Base-by-base conservation (phyloP, 1,140 invertebrate species). In the Hormaphis cornu region DNA sequence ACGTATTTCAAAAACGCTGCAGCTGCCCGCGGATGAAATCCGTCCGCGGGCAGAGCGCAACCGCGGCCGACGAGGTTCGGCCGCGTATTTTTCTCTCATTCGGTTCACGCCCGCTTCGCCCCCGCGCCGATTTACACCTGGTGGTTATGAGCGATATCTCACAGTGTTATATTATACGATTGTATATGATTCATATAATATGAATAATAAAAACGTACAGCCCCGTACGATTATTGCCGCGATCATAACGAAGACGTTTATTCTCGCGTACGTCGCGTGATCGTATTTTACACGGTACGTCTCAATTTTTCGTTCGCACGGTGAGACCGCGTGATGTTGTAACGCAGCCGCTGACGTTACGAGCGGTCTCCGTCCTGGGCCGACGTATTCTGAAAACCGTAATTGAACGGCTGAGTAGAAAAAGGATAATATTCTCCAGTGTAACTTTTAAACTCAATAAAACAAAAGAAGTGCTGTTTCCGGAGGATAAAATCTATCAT, bases 401-500 rank as follows among this genome's bases (percentile, higher is more conserved):
- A n/a, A n/a, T n/a, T n/a, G n/a, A n/a, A n/a, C n/a, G n/a, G n/a
- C n/a, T n/a, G n/a, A n/a, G n/a, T n/a, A n/a, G n/a, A n/a, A n/a
- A n/a, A n/a, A n/a, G n/a, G n/a, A n/a, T n/a, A n/a, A n/a, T n/a
- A n/a, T n/a, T n/a, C n/a, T n/a, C n/a, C n/a, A 58, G 14, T 20
- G 18, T 26, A 42, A 58, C 35, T 37, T 58, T 58, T 58, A 58
- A 58, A 58, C 54, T 58, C 0, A 58, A 42, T 58, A 42, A 58
- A 58, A 3, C 2, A 24, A 58, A 58, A 58, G 54, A 58, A 42
- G 56, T 61, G 37, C 18, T 30, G 26, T 46, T 61, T 7, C 54
- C 54, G 35, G 54, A 58, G 26, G 18, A 54, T 2, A 30, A 35
- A 3, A 35, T 35, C n/a, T 54, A 54, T 54, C 0, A 50, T 20